Evolutionary conservation across 2,113 vertebrate species (phyloP).

Genomic region (Etia nguti): DNA sequence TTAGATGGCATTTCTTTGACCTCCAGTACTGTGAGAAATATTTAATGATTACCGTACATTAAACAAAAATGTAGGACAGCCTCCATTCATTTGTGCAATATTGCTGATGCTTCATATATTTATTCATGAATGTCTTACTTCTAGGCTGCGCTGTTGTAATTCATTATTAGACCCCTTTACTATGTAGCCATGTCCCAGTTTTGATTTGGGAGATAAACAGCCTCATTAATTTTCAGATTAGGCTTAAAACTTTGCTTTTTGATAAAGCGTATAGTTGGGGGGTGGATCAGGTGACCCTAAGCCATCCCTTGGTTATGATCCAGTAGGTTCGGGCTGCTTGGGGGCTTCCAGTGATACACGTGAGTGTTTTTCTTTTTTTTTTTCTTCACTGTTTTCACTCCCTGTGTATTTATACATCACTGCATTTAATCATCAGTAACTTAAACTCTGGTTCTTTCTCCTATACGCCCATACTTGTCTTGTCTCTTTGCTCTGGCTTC

Average conservation of each 20-base stretch:
- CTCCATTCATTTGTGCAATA: not conserved
- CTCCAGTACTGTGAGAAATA: not conserved
- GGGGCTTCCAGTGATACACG: not conserved
- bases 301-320: not conserved
- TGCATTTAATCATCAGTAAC: not conserved
- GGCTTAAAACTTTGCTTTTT: not conserved
- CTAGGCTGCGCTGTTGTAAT: not conserved
- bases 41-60: not conserved
- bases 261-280: not conserved
- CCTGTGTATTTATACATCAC: not conserved
- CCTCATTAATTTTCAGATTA: not conserved
- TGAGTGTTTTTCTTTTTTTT: rapidly evolving
- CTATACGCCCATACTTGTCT: not conserved
- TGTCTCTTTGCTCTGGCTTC: not conserved
- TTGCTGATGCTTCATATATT: not conserved
- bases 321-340: not conserved
- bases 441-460: not conserved
- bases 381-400: not conserved
- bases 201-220: not conserved
- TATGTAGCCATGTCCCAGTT: not conserved
- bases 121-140: not conserved
- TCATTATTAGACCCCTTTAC: not conserved
- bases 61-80: not conserved
- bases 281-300: not conserved
- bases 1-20: not conserved